Evolutionary conservation across 1,140 invertebrate species (phyloP).

Genomic region (Tetragnatha versicolor): DNA sequence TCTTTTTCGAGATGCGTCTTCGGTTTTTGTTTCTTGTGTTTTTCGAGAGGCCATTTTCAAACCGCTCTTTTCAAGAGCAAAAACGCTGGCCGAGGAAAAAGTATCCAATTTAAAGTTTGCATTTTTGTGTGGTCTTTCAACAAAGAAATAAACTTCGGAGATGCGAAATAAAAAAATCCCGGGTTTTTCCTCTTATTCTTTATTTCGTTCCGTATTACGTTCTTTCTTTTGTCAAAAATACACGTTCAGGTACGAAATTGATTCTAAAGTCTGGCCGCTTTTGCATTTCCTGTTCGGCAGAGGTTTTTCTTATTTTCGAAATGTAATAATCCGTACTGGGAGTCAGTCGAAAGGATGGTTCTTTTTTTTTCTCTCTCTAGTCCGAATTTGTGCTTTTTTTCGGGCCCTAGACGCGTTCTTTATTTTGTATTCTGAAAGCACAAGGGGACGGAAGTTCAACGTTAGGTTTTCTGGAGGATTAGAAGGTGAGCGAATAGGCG

Average conservation of each 20-base stretch:
- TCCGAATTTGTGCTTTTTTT: too few relatives aligned
- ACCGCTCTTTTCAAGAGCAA: not conserved
- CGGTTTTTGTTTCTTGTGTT: not conserved
- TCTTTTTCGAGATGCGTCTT: too few relatives aligned
- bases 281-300: not conserved
- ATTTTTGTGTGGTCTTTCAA: not conserved
- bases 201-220: not conserved
- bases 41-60: not conserved
- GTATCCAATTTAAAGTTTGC: not conserved
- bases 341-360: too few relatives aligned
- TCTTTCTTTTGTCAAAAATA: not conserved
- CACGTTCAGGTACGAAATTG: not conserved
- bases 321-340: not conserved
- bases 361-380: too few relatives aligned
- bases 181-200: not conserved
- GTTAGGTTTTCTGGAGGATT: too few relatives aligned
- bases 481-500: too few relatives aligned
- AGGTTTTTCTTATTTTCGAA: not conserved
- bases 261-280: not conserved
- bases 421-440: too few relatives aligned
- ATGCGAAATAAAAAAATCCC: not conserved
- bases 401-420: too few relatives aligned
- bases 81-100: not conserved
- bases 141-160: not conserved
- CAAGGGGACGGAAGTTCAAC: too few relatives aligned